These are phyloP conservation scores for Melinopterus prodromus DNA, from an alignment of 2,888 invertebrate genomes.

Conservation along the genomic window DNA sequence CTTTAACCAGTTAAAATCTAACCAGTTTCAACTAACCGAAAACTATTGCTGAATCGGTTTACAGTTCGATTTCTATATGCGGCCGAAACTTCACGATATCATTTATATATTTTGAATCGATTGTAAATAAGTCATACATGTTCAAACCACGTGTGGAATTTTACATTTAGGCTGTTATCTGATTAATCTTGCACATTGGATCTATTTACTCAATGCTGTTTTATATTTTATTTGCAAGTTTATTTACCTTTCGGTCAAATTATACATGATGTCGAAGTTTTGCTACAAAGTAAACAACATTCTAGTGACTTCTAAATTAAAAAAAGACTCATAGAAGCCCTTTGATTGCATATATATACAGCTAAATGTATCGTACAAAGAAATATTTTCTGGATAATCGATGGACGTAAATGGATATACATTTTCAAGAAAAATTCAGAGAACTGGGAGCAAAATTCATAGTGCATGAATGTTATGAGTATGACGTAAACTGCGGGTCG, in stretches of 20 bases:
- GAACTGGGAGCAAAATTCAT: conserved; percentile 6
- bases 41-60: not conserved
- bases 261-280: too few relatives aligned
- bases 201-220: not conserved
- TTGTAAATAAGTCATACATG: not conserved
- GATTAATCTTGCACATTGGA: not conserved
- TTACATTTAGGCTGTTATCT: not conserved
- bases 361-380: too few relatives aligned
- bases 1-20: not conserved
- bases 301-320: too few relatives aligned
- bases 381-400: too few relatives aligned
- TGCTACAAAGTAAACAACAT: too few relatives aligned
- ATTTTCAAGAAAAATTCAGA: not conserved
- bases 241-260: too few relatives aligned
- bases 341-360: too few relatives aligned
- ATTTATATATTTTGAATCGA: not conserved
- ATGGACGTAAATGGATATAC: not conserved
- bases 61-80: not conserved
- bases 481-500: conserved; percentile 7
- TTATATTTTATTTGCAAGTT: too few relatives aligned
- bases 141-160: not conserved
- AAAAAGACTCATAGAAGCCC: too few relatives aligned
- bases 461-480: conserved; percentile 6
- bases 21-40: not conserved
- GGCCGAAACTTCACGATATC: not conserved